A percentile compares a stretch with the other conserved stretches of the same genome.
Conservation (phyloP, 1,140 invertebrate species). For the Eciton burchellii region DNA sequence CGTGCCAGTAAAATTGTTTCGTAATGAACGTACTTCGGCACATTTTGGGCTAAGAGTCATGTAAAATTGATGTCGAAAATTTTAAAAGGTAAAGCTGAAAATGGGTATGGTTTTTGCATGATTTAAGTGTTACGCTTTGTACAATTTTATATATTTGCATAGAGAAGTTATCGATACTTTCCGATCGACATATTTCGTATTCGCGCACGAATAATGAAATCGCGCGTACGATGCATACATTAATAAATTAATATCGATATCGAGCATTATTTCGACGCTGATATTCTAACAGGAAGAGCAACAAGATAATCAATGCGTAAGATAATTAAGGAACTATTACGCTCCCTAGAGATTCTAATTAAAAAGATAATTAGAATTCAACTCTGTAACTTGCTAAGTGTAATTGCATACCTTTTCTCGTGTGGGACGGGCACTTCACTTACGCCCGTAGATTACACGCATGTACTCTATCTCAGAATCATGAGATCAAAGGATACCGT, state of each 20-base stretch:
- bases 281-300: background rate
- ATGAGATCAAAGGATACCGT: conserved; percentile 31
- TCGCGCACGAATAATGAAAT: background rate
- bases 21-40: background rate
- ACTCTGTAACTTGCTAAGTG: conserved; percentile 2
- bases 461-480: conserved; percentile 10
- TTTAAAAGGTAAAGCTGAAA: too few species aligned
- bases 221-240: background rate
- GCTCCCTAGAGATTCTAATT: conserved; percentile 30
- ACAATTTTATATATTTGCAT: too few species aligned
- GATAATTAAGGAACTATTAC: conserved; percentile 17
- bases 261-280: background rate
- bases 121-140: too few species aligned
- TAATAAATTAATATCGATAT: background rate
- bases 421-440: background rate
- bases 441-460: background rate
- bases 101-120: too few species aligned
- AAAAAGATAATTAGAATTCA: conserved; percentile 37
- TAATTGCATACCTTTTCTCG: conserved; percentile 32
- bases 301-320: conserved; percentile 11
- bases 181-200: background rate
- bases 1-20: background rate
- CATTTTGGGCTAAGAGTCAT: background rate
- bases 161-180: too few species aligned
- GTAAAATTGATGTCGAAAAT: too few species aligned